These are phyloP conservation scores for Parazoanthus swiftii DNA, from an alignment of 92 coral and sea anemone genomes.

Conservation along the genomic window DNA sequence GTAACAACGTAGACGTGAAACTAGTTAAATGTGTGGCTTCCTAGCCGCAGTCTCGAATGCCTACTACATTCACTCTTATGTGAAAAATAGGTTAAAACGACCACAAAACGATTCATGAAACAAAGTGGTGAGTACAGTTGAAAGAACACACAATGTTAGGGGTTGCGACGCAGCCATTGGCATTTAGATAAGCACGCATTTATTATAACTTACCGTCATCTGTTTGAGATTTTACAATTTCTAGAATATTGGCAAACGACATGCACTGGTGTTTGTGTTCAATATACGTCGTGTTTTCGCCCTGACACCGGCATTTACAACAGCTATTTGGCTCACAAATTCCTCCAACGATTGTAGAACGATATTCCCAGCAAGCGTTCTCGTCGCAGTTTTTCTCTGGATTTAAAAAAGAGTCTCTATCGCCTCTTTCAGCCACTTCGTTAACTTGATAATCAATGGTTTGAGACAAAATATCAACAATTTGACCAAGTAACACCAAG, in stretches of 20 bases:
- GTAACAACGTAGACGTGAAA: no score
- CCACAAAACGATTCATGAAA: no score
- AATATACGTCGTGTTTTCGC: not conserved
- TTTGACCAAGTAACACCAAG: not conserved
- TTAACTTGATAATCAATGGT: not conserved
- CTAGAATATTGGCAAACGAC: not conserved
- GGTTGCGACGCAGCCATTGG: no score
- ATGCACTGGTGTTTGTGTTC: not conserved
- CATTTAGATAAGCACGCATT: not conserved
- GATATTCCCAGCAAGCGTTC: not conserved
- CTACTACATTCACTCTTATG: no score
- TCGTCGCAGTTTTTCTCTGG: not conserved
- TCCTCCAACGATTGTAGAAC: slow-evolving; percentile 9
- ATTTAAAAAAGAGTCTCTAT: not conserved
- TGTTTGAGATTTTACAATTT: no score
- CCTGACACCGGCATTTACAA: not conserved
- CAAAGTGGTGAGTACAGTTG: no score
- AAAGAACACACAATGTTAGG: no score
- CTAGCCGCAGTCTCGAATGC: not conserved
- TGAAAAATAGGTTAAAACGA: no score
- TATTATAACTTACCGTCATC: not conserved
- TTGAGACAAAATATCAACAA: not conserved
- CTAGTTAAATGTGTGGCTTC: no score
- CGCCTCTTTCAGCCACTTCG: not conserved
- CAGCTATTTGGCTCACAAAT: not conserved